Conservation (phyloP, 2,888 invertebrate species). For the Monochamus alternatus region DNA sequence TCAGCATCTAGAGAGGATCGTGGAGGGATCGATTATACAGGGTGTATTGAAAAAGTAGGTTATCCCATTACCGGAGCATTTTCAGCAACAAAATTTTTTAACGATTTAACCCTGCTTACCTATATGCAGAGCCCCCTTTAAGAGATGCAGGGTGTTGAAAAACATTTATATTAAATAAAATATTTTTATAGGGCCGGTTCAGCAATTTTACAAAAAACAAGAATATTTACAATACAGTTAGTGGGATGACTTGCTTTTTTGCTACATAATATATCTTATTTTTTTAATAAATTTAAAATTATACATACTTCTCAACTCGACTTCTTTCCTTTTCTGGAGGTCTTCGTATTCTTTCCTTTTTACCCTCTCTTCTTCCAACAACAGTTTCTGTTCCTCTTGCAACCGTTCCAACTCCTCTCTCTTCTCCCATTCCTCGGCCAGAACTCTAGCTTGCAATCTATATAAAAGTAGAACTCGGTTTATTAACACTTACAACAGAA, state of each 20-base stretch:
- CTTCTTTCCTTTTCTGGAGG: constrained; percentile 81
- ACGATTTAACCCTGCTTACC: no score
- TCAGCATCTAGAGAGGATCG: constrained; percentile 79
- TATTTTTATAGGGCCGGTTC: no score
- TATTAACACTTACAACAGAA: neutral
- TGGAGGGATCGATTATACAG: neutral
- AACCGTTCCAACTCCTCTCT: constrained; percentile 85
- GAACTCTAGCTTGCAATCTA: constrained; percentile 78
- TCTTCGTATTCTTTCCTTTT: constrained; percentile 84
- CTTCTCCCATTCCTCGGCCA: constrained; percentile 89
- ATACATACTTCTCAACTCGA: constrained; percentile 77
- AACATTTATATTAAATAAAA: no score
- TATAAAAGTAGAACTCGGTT: neutral
- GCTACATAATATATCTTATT: no score
- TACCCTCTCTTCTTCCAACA: constrained; percentile 82
- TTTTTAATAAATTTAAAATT: neutral
- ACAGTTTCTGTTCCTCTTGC: constrained; percentile 83
- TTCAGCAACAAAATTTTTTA: no score
- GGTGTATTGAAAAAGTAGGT: no score
- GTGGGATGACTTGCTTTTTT: no score
- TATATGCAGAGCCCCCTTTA: no score
- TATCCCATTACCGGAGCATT: no score
- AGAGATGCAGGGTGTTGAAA: no score
- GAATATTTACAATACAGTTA: no score
- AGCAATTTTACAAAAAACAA: no score